These are phyloP conservation scores for Papilio polyxenes DNA, from an alignment of 1,140 invertebrate species.

Conservation along the genomic window DNA sequence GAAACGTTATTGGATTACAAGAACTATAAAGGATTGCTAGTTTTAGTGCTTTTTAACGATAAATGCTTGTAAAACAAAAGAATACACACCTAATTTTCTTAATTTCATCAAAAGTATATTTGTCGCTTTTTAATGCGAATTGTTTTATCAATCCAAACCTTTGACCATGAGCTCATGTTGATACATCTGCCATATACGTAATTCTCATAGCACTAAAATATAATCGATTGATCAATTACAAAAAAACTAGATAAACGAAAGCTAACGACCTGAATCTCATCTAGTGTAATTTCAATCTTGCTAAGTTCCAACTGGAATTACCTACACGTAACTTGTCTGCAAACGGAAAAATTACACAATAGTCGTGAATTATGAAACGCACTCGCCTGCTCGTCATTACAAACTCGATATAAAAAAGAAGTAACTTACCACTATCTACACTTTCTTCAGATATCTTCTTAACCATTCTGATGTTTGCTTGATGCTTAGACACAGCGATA, in stretches of 20 bases:
- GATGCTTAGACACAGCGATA: slow-evolving; percentile 71
- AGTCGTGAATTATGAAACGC: slow-evolving; percentile 35
- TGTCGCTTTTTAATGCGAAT: not conserved
- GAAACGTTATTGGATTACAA: not conserved
- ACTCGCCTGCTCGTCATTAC: not conserved
- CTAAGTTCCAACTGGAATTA: not conserved
- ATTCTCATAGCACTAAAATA: not conserved
- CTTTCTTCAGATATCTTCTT: slow-evolving; percentile 81
- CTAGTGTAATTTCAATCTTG: not conserved
- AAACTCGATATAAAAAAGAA: slow-evolving; percentile 36
- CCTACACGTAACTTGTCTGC: not conserved
- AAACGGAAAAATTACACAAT: slow-evolving; percentile 33
- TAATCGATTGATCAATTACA: not conserved
- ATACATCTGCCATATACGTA: not conserved
- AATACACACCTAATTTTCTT: not conserved
- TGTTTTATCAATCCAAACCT: not conserved
- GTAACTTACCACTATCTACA: slow-evolving; percentile 77
- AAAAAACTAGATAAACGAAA: not conserved
- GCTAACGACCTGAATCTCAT: not conserved
- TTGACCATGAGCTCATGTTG: not conserved
- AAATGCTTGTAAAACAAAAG: not conserved
- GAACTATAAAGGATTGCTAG: not conserved
- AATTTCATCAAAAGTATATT: no score
- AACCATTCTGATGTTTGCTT: slow-evolving; percentile 77
- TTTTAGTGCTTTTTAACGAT: not conserved